Conservation (phyloP, 2,888 invertebrate genomes). For the Acronicta alni region DNA sequence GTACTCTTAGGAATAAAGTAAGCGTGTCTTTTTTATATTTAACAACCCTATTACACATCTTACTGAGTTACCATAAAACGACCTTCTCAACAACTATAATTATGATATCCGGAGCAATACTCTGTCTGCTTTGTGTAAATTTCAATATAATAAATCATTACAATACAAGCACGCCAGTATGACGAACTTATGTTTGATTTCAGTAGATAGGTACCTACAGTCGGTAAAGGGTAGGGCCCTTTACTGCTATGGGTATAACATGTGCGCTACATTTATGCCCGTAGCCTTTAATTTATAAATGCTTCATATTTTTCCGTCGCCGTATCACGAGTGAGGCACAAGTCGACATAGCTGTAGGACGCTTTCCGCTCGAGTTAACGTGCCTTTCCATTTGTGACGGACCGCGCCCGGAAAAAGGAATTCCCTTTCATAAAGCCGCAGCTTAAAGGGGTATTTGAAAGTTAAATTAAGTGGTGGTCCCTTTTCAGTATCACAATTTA, state of each 20-base stretch:
- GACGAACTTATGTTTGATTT: too few relatives aligned
- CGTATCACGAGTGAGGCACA: slow-evolving; percentile 34
- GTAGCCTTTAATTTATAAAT: slow-evolving; percentile 4
- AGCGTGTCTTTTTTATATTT: slow-evolving; percentile 10
- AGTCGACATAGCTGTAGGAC: slow-evolving; percentile 25
- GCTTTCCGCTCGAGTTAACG: slow-evolving; percentile 45
- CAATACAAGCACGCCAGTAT: too few relatives aligned
- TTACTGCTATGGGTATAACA: too few relatives aligned
- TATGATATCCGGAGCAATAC: not conserved
- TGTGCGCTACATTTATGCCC: too few relatives aligned
- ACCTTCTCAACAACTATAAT: slow-evolving; percentile 10
- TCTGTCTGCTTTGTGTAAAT: not conserved
- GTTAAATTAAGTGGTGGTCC: slow-evolving; percentile 56
- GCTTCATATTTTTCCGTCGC: slow-evolving; percentile 47
- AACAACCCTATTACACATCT: slow-evolving; percentile 16
- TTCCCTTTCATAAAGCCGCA: slow-evolving; percentile 54
- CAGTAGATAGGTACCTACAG: too few relatives aligned
- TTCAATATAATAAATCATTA: not conserved
- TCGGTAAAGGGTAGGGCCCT: too few relatives aligned
- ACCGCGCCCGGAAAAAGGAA: slow-evolving; percentile 51
- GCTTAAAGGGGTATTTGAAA: slow-evolving; percentile 59
- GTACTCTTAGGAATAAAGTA: slow-evolving; percentile 23
- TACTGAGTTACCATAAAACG: slow-evolving; percentile 31
- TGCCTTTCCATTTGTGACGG: slow-evolving; percentile 53
- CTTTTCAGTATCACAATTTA: slow-evolving; percentile 38